These are phyloP conservation scores for Phaedon cochleariae DNA, from an alignment of 2,888 invertebrate species.

Conservation along the genomic window DNA sequence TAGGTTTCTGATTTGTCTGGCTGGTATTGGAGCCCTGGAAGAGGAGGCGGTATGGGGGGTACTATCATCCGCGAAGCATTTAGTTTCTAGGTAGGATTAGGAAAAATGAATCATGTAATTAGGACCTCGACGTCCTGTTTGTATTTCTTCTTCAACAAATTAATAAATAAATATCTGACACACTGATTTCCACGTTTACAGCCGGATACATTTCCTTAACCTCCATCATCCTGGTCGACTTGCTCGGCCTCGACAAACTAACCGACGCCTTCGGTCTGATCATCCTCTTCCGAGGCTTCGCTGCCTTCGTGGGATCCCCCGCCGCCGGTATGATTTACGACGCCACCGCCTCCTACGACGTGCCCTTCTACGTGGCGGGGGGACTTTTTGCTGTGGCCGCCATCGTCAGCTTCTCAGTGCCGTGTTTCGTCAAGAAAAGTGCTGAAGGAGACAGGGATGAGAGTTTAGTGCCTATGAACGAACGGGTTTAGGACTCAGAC, in stretches of 20 bases:
- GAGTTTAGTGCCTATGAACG: constrained; percentile 1
- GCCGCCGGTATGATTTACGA: constrained; percentile 74
- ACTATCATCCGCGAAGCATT: too few relatives aligned
- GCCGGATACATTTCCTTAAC: constrained; percentile 98
- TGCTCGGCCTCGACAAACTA: constrained; percentile 92
- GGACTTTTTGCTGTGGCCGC: constrained; percentile 85
- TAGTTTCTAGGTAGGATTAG: too few relatives aligned
- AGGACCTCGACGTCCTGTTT: too few relatives aligned
- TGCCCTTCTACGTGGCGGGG: constrained; percentile 93
- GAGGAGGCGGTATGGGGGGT: too few relatives aligned
- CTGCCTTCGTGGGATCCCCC: constrained; percentile 88
- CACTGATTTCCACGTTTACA: constrained; percentile 59
- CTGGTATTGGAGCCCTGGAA: too few relatives aligned
- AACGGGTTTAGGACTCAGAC: not conserved
- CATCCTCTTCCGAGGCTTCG: constrained; percentile 93
- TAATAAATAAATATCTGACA: too few relatives aligned
- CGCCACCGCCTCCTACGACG: constrained; percentile 82
- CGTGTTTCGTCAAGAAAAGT: constrained; percentile 3
- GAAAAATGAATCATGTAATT: too few relatives aligned
- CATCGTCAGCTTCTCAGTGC: constrained; percentile 50
- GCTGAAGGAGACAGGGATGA: not conserved
- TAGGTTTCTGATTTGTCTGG: too few relatives aligned
- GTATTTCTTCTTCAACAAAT: too few relatives aligned
- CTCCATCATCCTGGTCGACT: constrained; percentile 95
- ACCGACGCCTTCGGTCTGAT: constrained; percentile 97